Percentiles rank a stretch among this genome's conserved stretches.
Evolutionary conservation across 2,797 vertebrate species (phyloP).

Genomic region (Typhlichthys subterraneus): DNA sequence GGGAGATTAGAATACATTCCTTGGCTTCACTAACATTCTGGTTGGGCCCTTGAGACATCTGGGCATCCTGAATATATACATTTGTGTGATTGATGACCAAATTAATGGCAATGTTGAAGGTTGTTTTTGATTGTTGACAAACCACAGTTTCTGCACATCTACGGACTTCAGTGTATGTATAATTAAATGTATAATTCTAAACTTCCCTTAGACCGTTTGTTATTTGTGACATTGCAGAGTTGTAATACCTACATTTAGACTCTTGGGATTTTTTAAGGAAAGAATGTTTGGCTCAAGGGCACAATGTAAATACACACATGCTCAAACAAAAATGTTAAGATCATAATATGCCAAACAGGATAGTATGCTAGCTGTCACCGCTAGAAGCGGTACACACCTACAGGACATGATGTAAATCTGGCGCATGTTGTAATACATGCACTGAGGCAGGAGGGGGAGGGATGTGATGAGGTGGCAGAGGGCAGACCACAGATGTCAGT

Average conservation of each 20-base stretch:
- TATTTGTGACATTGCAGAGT: conserved; percentile 21
- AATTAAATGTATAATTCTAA: not conserved
- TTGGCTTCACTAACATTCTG: too few relatives aligned
- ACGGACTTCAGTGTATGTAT: not conserved
- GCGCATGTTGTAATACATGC: not conserved
- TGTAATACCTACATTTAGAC: conserved; percentile 12
- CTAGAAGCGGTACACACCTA: too few relatives aligned
- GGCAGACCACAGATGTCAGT: conserved; percentile 3
- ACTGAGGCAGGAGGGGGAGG: conserved; percentile 9
- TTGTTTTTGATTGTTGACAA: too few relatives aligned
- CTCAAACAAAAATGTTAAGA: conserved; percentile 4
- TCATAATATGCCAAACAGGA: too few relatives aligned
- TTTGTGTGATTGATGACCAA: too few relatives aligned
- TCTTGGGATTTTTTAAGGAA: conserved; percentile 19
- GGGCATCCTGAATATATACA: too few relatives aligned
- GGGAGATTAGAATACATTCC: too few relatives aligned
- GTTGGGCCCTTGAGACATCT: too few relatives aligned
- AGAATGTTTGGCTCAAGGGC: conserved; percentile 26
- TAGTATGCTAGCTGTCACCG: too few relatives aligned
- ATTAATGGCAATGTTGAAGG: too few relatives aligned
- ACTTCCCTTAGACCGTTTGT: not conserved
- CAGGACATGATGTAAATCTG: not conserved
- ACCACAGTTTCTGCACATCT: not conserved
- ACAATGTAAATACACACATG: conserved; percentile 6
- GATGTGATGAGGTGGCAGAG: conserved; percentile 18